Evolutionary conservation across 2,888 invertebrate genomes (phyloP), one percentile per base, ranked within the genome.

Genomic region (Coenonympha glycerion): DNA sequence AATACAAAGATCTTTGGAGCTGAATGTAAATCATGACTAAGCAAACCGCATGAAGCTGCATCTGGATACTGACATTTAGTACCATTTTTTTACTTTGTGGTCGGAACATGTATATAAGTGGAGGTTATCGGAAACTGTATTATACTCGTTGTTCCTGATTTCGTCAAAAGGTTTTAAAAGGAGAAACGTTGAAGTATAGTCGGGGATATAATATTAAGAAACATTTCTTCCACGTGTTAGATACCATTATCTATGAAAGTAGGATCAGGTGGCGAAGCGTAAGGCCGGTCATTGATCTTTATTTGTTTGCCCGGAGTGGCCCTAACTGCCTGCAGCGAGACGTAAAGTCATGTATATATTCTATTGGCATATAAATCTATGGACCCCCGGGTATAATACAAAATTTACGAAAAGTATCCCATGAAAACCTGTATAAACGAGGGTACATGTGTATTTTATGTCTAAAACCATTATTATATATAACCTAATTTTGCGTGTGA

Each of bases 201-300:
- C 19, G 31, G 21, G 44, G 26, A 34, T 13, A 24, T 48, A 41
- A 24, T 34, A 33, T 33, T n/a, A 33, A 19, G 11, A 40, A 37
- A 19, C 37, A 37, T 37, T 37, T 24, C 48, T 34, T 48, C 18
- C 40, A 44, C 44, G 44, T 44, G 44, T 22, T 44, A 33, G 44
- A 44, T 21, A 31, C 40, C 31, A 31, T 33, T 41, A 41, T 41
- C 40, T 41, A 49, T 49, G 45, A 40, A 49, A 13, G 33, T 28
- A 79, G 67, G 69, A 65, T 69, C 71, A 71, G 71, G 70, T 71
- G 71, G 65, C 53, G 64, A 47, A 57, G 65, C 61, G 62, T 69
- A 44, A 72, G 76, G 71, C 63, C 69, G 75, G 74, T 69, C 76
- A 69, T 79, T 79, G 78, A 79, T 81, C 81, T 76, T 75, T 76